These are phyloP conservation scores for Chromoteleia sp. DNA, from an alignment of 2,888 invertebrate species.

Conservation along the genomic window DNA sequence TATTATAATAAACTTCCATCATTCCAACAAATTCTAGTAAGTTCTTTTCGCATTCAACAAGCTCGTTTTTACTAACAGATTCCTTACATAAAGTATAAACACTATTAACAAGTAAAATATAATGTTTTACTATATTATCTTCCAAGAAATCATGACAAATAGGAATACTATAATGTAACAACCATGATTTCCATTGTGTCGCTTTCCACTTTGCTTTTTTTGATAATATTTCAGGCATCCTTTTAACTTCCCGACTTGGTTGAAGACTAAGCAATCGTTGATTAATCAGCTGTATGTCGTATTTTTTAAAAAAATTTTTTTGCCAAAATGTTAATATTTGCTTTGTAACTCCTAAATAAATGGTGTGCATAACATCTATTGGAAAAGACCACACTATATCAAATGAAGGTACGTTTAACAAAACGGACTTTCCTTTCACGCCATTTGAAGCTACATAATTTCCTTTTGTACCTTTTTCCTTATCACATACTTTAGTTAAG, in stretches of 20 bases:
- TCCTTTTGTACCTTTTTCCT: not conserved
- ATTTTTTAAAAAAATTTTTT: not conserved
- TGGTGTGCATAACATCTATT: conserved; percentile 38
- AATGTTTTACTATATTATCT: conserved; percentile 11
- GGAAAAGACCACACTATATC: conserved; percentile 40
- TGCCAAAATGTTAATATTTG: conserved; percentile 19
- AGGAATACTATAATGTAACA: conserved; percentile 18
- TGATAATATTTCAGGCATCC: conserved; percentile 6
- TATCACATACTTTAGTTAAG: not conserved
- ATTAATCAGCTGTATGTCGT: conserved; percentile 14
- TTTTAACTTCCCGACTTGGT: conserved; percentile 22
- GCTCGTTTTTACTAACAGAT: conserved; percentile 50
- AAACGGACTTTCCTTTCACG: conserved; percentile 19
- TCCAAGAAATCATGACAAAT: conserved; percentile 22
- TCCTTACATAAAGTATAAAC: conserved; percentile 24
- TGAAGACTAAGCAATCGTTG: conserved; percentile 7
- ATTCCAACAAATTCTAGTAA: conserved; percentile 62
- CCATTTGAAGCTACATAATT: conserved; percentile 8
- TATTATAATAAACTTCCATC: conserved; percentile 55
- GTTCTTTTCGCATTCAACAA: conserved; percentile 58
- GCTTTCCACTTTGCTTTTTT: conserved; percentile 34
- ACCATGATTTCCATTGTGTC: conserved; percentile 52
- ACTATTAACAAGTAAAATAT: conserved; percentile 25
- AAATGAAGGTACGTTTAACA: conserved; percentile 1
- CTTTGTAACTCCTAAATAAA: conserved; percentile 17